Base-by-base conservation (phyloP, 2,113 vertebrate genomes). In the Anhinga anhinga region DNA sequence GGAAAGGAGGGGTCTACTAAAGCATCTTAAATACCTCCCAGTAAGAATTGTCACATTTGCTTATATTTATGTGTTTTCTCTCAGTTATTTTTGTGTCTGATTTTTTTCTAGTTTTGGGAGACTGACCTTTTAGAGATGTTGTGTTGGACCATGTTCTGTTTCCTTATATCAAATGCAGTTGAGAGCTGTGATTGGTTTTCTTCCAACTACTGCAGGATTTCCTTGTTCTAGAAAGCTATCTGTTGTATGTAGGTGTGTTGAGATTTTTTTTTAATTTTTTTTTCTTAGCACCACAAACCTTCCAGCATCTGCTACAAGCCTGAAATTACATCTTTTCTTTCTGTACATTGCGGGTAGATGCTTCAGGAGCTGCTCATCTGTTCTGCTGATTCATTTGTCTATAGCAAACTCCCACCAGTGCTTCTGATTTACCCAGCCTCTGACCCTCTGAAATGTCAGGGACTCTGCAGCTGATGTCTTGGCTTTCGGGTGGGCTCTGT, bases 141-240 rank as follows among this genome's bases (percentile, higher is more conserved):
- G 10, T 26, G 25, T 93, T 89, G 84, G 69, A 67, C 66, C 40
- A 13, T 4, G 8, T 90, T 96, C 84, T 69, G 16, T 85, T 93
- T 95, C n/a, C 19, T 53, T 88, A 85, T 83, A 74, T 82, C 53
- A 62, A 1, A 72, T 49, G 70, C 40, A 53, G 40, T 4, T 80
- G 45, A 45, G 79, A 94, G 53, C 53, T 38, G 23, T 40, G 47
- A 70, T 19, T 90, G 49, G 53, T 93, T 93, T 94, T 93, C 15
- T 88, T 93, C 34, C 70, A 96, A 70, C 71, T 91, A 69, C 78
- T 94, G 85, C 84, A 96, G 87, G 87, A 90, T 95, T 96, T 95
- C 82, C 71, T 95, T 69, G 49, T 85, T 84, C 49, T 96, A 85
- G 95, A 93, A 91, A 94, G 93, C 56, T 72, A 65, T 70, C 53